Base-by-base conservation (phyloP, 2,888 invertebrate species). In the Allygus modestus region DNA sequence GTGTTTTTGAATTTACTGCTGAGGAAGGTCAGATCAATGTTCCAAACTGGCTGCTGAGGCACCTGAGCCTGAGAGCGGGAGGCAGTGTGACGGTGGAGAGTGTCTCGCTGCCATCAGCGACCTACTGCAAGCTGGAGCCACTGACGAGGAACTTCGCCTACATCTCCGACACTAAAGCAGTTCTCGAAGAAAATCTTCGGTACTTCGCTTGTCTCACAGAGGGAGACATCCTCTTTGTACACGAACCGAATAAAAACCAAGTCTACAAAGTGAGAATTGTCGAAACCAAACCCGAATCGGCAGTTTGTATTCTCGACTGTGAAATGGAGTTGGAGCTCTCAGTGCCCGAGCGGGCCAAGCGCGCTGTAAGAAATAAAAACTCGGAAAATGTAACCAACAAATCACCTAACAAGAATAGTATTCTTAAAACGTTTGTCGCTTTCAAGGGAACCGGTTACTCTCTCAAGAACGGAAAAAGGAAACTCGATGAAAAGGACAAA, bases 1-100 rank as follows among this genome's bases (percentile, higher is more conserved):
- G 77, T 26, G 77, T 77, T 23, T 77, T 51, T n/a, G 77, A 77
- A 51, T 77, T 77, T 46, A 77, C 77, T 31, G 77, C 77, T 51
- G 51, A 28, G 23, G 77, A 46, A 77, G 77, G 51, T 28, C 15
- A 46, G 31, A 33, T 51, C 12, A 51, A 33, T 20, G 33, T 77
- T 5, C 77, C 77, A 1, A 9, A 23, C 2, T 77, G 77, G 77
- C 9, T 77, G 51, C n/a, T 77, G 7, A 77, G 23, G 26, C 11
- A 46, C 54, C 51, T 77, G 5, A 51, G 9, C 37, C 37, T 37
- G 37, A 37, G 23, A 20, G n/a, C 28, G 0, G 77, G 77, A 5
- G 51, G 33, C 0, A 15, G 15, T 2, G 77, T 51, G 7, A 51
- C 33, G 12, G 46, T 77, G 1, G 77, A 77, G 31, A 51, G 17